These are phyloP conservation scores for Tautogolabrus adspersus DNA, from an alignment of 2,113 vertebrate genomes.

Conservation along the genomic window DNA sequence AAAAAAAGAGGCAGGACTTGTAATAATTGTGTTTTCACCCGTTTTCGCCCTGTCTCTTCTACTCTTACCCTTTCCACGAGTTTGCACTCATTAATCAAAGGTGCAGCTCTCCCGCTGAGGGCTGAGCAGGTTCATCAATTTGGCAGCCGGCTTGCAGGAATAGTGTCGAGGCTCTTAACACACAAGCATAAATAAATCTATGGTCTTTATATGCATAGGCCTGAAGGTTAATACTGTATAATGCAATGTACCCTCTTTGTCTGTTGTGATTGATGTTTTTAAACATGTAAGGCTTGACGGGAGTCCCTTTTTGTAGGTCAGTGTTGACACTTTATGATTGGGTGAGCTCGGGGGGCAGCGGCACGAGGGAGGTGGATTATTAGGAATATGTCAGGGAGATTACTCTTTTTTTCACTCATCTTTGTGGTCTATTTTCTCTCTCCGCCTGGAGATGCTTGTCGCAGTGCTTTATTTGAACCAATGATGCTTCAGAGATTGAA, in stretches of 20 bases:
- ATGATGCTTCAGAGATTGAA: slow-evolving; percentile 84
- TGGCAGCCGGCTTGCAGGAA: slow-evolving; percentile 91
- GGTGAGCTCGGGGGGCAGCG: slow-evolving; percentile 77
- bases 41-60: slow-evolving; percentile 72
- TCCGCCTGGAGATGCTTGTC: slow-evolving; percentile 83
- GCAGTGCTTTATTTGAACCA: slow-evolving; percentile 82
- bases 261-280: slow-evolving; percentile 94
- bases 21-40: slow-evolving; percentile 82
- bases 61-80: slow-evolving; percentile 85
- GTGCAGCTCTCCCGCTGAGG: slow-evolving; percentile 89
- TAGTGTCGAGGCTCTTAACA: slow-evolving; percentile 87
- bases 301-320: slow-evolving; percentile 87
- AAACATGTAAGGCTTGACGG: slow-evolving; percentile 89
- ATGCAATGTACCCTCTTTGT: slow-evolving; percentile 93
- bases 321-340: slow-evolving; percentile 87
- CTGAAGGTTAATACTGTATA: slow-evolving; percentile 98
- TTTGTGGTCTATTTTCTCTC: slow-evolving; percentile 67
- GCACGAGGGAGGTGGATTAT: slow-evolving; percentile 83
- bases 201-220: slow-evolving; percentile 93
- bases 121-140: slow-evolving; percentile 92
- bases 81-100: slow-evolving; percentile 93
- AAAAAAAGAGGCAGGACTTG: slow-evolving; percentile 53
- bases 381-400: slow-evolving; percentile 84
- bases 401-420: slow-evolving; percentile 77
- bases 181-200: slow-evolving; percentile 93